Evolutionary conservation across 1,140 invertebrate genomes (phyloP).

Genomic region (Diuraphis noxia): DNA sequence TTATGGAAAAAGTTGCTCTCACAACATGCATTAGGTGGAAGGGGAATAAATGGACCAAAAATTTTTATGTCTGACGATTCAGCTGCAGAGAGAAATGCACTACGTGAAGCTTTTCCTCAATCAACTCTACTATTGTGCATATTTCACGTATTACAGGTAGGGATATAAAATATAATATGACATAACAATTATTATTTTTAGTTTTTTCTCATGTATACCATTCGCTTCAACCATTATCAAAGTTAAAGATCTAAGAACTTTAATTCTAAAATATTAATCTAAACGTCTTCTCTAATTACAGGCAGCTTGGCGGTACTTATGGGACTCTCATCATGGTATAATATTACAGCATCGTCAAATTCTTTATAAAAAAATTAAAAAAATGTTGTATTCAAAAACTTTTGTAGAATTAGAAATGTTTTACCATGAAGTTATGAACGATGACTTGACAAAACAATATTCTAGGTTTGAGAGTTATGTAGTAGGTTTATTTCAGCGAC

Average conservation of each 20-base stretch:
- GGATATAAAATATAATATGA: no score
- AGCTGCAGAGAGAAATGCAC: not conserved
- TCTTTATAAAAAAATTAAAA: not conserved
- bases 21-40: not conserved
- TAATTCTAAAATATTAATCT: no score
- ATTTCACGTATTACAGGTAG: not conserved
- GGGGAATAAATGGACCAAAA: not conserved
- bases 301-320: not conserved
- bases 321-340: not conserved
- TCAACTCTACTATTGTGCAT: not conserved
- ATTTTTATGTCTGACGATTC: not conserved
- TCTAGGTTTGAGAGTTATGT: not conserved
- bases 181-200: no score
- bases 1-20: not conserved
- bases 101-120: not conserved
- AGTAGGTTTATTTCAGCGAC: not conserved
- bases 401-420: not conserved
- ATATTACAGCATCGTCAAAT: not conserved
- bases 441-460: not conserved
- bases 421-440: not conserved
- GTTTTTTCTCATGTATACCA: no score
- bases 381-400: not conserved
- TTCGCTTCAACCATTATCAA: no score
- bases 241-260: no score
- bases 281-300: not conserved